These are phyloP conservation scores for Caenorhabditis sp. DNA, from an alignment of 2,888 invertebrate species.

Conservation along the genomic window DNA sequence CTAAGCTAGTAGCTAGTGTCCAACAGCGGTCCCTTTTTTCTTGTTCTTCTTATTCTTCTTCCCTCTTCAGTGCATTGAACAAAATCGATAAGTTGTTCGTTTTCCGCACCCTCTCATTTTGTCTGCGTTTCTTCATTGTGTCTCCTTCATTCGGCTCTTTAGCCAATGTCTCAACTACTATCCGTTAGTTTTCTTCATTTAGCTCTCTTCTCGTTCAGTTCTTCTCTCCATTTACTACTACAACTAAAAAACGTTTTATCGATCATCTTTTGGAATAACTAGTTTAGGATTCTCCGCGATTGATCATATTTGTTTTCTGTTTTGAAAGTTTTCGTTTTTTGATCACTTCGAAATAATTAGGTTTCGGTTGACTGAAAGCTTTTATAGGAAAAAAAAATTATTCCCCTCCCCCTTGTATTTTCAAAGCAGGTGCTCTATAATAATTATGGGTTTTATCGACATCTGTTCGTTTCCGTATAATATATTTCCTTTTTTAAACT, in stretches of 20 bases:
- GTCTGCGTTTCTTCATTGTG: conserved; percentile 1
- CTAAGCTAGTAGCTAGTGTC: too few species aligned
- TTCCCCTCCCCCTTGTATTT: too few species aligned
- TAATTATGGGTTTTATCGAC: too few species aligned
- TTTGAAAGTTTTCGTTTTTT: not conserved
- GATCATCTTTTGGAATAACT: not conserved
- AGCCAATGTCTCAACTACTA: not conserved
- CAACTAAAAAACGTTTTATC: not conserved
- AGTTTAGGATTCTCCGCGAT: not conserved
- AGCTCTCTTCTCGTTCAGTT: conserved; percentile 2
- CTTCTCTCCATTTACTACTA: conserved; percentile 4
- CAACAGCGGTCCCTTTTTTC: not conserved
- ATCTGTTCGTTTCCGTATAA: too few species aligned
- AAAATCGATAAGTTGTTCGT: conserved; percentile 4
- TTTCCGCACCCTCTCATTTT: not conserved
- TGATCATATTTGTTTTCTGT: not conserved
- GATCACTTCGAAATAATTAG: too few species aligned
- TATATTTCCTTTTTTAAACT: not conserved
- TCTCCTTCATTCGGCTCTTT: conserved; percentile 8
- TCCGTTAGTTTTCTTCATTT: conserved; percentile 9
- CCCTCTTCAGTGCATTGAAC: conserved; percentile 2
- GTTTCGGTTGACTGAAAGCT: too few species aligned
- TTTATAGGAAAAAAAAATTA: too few species aligned
- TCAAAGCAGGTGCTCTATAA: too few species aligned
- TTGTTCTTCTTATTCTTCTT: not conserved